These are phyloP conservation scores for Sylvilagus floridanus DNA, from an alignment of 2,797 vertebrate genomes.

Conservation along the genomic window DNA sequence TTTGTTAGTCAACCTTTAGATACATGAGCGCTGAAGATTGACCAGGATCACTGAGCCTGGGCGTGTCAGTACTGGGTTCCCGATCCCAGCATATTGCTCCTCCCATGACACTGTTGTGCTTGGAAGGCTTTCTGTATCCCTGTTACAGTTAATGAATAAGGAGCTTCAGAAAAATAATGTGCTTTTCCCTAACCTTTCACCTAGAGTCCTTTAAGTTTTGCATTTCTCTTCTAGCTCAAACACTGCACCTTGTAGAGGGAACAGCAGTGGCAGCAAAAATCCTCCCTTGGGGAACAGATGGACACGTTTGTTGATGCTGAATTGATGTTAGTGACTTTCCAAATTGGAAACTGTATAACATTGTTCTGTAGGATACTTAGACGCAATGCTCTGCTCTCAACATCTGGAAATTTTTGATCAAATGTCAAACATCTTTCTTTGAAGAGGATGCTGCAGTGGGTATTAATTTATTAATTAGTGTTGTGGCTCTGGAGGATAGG, in stretches of 20 bases:
- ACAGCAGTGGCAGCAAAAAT: not conserved
- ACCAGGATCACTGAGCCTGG: not conserved
- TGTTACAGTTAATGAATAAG: not conserved
- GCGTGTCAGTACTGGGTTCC: not conserved
- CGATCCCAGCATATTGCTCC: not conserved
- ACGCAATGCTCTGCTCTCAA: not conserved
- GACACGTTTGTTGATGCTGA: not conserved
- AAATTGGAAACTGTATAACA: not conserved
- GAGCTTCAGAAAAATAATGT: not conserved
- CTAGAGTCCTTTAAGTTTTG: not conserved
- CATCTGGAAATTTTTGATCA: not conserved
- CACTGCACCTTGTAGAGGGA: not conserved
- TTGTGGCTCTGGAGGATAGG: not conserved
- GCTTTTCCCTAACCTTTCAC: not conserved
- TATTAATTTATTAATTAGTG: not conserved
- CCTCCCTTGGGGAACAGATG: not conserved
- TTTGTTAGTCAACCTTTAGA: not conserved
- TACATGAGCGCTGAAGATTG: not conserved
- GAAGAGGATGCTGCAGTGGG: not conserved
- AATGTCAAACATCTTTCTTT: slow-evolving; percentile 19
- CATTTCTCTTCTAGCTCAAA: not conserved
- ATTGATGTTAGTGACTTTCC: not conserved
- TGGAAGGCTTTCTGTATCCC: not conserved
- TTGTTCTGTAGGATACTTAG: not conserved
- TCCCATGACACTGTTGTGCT: not conserved